phyloP scores from a whole-genome alignment of 2,113 vertebrate species.

The Malurus cyaneus region DNA sequence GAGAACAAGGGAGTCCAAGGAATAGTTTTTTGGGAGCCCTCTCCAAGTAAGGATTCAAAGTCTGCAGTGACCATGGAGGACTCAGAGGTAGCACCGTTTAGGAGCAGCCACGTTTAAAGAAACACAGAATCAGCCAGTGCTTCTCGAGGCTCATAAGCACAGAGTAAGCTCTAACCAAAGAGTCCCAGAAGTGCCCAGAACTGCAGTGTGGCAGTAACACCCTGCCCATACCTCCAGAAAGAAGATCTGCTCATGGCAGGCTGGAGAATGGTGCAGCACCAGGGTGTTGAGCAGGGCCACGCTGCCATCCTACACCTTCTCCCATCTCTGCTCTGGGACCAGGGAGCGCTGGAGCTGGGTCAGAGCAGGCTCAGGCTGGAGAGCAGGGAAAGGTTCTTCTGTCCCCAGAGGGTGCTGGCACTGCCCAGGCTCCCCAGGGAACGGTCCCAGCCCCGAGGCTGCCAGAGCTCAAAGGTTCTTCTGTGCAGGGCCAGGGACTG shows the following conservation, averaged over 20 bases:
- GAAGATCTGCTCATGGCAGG: not conserved
- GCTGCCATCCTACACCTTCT: fast-evolving
- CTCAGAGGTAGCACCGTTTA: not conserved
- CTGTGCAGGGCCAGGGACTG: fast-evolving
- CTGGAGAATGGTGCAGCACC: not conserved
- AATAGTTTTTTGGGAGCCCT: not conserved
- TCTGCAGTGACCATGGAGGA: not conserved
- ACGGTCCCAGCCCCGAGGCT: fast-evolving
- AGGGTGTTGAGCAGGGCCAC: not conserved
- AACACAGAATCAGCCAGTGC: not conserved
- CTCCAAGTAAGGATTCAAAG: not conserved
- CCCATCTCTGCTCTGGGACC: not conserved
- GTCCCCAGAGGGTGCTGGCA: not conserved
- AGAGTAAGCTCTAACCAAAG: not conserved
- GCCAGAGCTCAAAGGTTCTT: not conserved
- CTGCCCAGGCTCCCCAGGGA: not conserved
- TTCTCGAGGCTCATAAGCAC: not conserved
- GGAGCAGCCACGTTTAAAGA: not conserved
- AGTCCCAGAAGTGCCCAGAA: not conserved
- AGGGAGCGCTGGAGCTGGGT: not conserved
- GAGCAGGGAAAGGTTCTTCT: too few relatives aligned
- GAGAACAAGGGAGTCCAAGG: not conserved
- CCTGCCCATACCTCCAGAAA: not conserved
- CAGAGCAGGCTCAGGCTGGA: fast-evolving
- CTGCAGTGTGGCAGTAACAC: not conserved